These are phyloP conservation scores for Tachypleus tridentatus DNA, from an alignment of 1,140 invertebrate species.

Conservation along the genomic window DNA sequence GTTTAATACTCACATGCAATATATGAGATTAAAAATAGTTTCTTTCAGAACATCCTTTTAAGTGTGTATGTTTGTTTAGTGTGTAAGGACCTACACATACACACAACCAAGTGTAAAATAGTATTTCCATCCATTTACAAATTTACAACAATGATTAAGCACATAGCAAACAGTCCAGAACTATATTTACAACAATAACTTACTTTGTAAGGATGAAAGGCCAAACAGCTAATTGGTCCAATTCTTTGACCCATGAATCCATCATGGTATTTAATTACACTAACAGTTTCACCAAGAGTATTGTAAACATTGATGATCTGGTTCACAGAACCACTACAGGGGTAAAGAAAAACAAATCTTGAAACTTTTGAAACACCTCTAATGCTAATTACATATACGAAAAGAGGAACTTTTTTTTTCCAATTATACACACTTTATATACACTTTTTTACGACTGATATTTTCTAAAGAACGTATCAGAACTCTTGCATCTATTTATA, in stretches of 20 bases:
- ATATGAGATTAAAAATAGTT: not conserved
- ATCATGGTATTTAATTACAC: slow-evolving; percentile 72
- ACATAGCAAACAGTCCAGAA: not conserved
- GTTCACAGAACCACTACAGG: slow-evolving; percentile 59
- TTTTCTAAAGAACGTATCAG: not conserved
- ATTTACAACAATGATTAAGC: not conserved
- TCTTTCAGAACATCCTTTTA: not conserved
- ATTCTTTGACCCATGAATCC: slow-evolving; percentile 81
- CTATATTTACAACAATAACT: slow-evolving; percentile 27
- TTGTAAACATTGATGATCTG: slow-evolving; percentile 69
- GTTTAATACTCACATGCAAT: too few relatives aligned
- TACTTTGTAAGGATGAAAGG: slow-evolving; percentile 71
- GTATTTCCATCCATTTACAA: not conserved
- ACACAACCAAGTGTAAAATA: slow-evolving; percentile 8
- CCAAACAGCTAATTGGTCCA: slow-evolving; percentile 66
- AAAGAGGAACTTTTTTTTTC: not conserved
- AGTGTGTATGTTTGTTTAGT: not conserved
- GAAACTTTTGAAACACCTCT: too few relatives aligned
- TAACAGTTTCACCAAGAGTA: slow-evolving; percentile 32
- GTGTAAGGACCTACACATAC: not conserved
- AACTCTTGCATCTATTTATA: not conserved
- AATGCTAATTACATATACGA: too few relatives aligned
- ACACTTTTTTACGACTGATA: not conserved
- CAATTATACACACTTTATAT: not conserved
- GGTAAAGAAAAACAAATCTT: not conserved